A percentile compares a stretch with the other conserved stretches of the same genome.
phyloP scores from a whole-genome alignment of 2,797 vertebrate genomes.

The Brotula barbata region DNA sequence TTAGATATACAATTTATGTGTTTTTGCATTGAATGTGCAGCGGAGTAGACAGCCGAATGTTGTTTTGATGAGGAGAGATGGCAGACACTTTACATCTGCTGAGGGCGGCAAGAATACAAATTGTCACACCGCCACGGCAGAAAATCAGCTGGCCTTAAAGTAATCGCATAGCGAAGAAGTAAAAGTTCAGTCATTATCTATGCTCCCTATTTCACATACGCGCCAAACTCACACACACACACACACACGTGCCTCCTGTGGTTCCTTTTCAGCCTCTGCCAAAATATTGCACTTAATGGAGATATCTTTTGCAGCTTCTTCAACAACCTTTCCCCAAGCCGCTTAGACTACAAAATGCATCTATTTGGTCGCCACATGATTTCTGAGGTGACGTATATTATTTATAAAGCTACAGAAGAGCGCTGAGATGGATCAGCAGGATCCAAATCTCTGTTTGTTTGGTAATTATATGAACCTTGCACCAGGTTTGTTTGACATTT shows the following conservation, averaged over 20 bases:
- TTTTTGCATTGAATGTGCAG: neutral
- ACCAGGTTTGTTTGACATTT: neutral
- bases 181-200: neutral
- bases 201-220: neutral
- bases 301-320: neutral
- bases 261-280: neutral
- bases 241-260: too few species aligned
- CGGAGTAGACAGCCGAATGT: neutral
- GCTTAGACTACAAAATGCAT: neutral
- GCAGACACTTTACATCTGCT: neutral
- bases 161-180: neutral
- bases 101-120: neutral
- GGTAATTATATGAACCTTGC: neutral
- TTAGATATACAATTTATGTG: neutral
- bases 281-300: neutral
- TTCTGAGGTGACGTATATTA: neutral
- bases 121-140: neutral
- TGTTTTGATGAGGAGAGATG: neutral
- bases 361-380: neutral
- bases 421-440: neutral
- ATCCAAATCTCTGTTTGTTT: neutral
- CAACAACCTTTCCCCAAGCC: conserved; percentile 2
- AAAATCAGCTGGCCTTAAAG: neutral
- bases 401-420: neutral
- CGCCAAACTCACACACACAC: too few species aligned